phyloP scores from a whole-genome alignment of 2,797 vertebrate species.

The Craterocephalus amniculus region DNA sequence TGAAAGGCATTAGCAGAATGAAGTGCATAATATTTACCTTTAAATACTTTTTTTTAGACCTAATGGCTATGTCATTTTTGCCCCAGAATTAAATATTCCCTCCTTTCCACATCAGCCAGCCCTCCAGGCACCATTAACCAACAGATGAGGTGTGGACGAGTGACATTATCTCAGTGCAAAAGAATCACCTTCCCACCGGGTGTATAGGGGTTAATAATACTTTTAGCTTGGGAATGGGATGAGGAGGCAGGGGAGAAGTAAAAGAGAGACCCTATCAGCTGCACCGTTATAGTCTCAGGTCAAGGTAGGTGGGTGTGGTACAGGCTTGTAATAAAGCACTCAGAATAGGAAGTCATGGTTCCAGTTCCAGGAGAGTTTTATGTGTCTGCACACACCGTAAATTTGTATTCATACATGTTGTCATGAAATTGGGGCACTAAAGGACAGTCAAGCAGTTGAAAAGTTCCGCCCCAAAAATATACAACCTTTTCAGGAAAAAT shows the following conservation, averaged over 20 bases:
- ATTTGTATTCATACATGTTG: conserved; percentile 11
- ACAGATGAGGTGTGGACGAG: conserved; percentile 69
- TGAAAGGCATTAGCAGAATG: background rate
- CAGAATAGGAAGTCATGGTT: conserved; percentile 52
- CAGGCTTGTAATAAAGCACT: conserved; percentile 52
- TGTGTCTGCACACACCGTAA: conserved; percentile 9
- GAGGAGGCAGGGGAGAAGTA: conserved; percentile 12
- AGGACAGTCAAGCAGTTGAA: conserved; percentile 47
- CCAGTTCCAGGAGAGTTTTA: conserved; percentile 20
- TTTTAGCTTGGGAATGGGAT: conserved; percentile 46
- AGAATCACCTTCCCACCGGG: conserved; percentile 68
- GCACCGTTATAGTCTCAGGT: conserved; percentile 43
- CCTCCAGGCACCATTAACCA: conserved; percentile 72
- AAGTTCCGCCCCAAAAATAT: conserved; percentile 38
- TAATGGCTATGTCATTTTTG: conserved; percentile 51
- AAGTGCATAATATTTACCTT: conserved; percentile 16
- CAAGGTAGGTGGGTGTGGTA: conserved; percentile 58
- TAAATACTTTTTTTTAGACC: conserved; percentile 15
- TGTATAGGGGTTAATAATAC: conserved; percentile 66
- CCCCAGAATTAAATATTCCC: conserved; percentile 57
- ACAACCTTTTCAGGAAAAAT: conserved; percentile 18
- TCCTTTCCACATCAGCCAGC: conserved; percentile 39
- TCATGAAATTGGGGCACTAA: conserved; percentile 13
- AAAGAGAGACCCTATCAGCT: conserved; percentile 14
- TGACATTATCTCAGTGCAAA: conserved; percentile 69